phyloP scores from a whole-genome alignment of 23 tunicate genomes.

The Styela plicata region DNA sequence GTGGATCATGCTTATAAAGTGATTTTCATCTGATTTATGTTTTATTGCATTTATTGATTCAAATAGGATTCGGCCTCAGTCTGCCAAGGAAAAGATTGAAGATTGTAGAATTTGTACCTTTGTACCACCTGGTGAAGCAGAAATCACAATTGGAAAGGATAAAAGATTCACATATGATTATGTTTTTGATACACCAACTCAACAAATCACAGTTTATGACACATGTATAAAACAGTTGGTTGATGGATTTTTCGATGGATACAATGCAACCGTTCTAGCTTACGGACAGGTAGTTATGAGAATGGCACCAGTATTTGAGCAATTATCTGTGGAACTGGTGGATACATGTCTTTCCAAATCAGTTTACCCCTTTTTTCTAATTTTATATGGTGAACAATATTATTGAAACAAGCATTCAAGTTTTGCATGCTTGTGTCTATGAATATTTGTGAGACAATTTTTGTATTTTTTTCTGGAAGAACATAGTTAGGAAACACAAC shows the following conservation, averaged over 20 bases:
- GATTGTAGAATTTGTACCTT: slow-evolving; percentile 84
- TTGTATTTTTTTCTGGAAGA: no score
- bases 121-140: slow-evolving; percentile 93
- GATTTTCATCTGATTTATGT: no score
- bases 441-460: no score
- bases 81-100: slow-evolving; percentile 87
- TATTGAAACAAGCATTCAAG: no score
- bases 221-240: slow-evolving; percentile 60
- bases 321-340: no score
- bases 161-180: slow-evolving; percentile 94
- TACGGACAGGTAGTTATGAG: slow-evolving; percentile 99
- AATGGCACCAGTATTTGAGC: no score
- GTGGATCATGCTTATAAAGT: not conserved
- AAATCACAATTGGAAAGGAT: slow-evolving; percentile 89
- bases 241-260: slow-evolving; percentile 93
- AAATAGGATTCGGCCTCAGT: slow-evolving; percentile 90
- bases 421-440: no score
- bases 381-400: no score
- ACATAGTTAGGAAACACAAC: no score
- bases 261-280: slow-evolving; percentile 97
- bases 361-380: no score
- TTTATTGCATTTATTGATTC: no score
- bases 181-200: slow-evolving; percentile 75
- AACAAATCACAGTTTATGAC: slow-evolving; percentile 52
- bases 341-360: no score